Conservation (phyloP, 1,140 invertebrate species). For the Pogonognathellus flavescens region DNA sequence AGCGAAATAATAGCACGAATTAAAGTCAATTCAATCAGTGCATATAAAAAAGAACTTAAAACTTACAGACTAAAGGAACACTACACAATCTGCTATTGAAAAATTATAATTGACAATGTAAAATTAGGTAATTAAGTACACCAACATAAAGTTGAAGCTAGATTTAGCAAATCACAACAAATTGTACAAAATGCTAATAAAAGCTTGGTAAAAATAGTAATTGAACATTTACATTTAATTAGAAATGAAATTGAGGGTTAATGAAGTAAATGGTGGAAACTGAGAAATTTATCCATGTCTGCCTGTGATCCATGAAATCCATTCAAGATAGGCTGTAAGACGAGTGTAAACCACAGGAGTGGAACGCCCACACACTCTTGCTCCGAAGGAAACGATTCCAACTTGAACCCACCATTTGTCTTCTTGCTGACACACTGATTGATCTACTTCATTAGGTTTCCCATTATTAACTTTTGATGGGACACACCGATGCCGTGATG, state of each 20-base stretch:
- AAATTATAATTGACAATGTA: too few relatives aligned
- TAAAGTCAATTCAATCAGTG: too few relatives aligned
- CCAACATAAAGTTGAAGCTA: too few relatives aligned
- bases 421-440: not conserved
- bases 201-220: too few relatives aligned
- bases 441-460: not conserved
- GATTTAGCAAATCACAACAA: too few relatives aligned
- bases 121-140: too few relatives aligned
- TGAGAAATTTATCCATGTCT: constrained; percentile 23
- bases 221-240: not conserved
- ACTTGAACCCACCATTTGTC: constrained; percentile 67
- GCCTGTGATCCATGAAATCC: constrained; percentile 37
- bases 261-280: not conserved
- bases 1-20: too few relatives aligned
- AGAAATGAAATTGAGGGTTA: not conserved
- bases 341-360: constrained; percentile 71
- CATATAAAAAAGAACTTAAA: too few relatives aligned
- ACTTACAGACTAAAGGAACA: too few relatives aligned
- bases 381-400: constrained; percentile 73
- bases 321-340: constrained; percentile 69
- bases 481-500: constrained; percentile 55
- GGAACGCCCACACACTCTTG: constrained; percentile 70
- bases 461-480: constrained; percentile 47
- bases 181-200: too few relatives aligned
- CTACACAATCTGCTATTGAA: too few relatives aligned